Percentiles rank a stretch among this genome's conserved stretches.
These are phyloP conservation scores for Tetramorium parvispinum DNA, from an alignment of 1,140 invertebrate genomes.

Conservation along the genomic window DNA sequence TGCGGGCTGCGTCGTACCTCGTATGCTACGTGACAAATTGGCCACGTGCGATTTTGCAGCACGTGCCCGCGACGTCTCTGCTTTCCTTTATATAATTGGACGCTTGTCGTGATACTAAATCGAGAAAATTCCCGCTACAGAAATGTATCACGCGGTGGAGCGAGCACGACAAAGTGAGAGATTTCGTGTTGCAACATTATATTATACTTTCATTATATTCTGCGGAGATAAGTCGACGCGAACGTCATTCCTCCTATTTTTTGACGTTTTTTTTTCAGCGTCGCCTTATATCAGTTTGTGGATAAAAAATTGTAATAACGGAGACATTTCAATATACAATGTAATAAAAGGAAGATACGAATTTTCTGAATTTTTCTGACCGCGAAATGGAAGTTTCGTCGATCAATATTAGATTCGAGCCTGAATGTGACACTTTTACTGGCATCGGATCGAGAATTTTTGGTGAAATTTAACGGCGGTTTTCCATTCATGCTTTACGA, in stretches of 20 bases:
- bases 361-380: not conserved
- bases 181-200: not conserved
- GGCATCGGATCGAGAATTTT: not conserved
- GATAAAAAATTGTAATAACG: conserved; percentile 21
- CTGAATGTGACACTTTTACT: not conserved
- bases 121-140: not conserved
- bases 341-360: too few relatives aligned
- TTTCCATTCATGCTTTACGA: not conserved
- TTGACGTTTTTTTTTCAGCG: not conserved
- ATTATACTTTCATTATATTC: not conserved
- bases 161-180: not conserved
- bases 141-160: not conserved
- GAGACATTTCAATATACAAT: not conserved
- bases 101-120: conserved; percentile 25
- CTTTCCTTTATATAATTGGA: conserved; percentile 36
- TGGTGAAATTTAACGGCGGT: not conserved
- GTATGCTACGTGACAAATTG: conserved; percentile 31
- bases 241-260: not conserved
- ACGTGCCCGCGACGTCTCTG: conserved; percentile 27
- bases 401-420: not conserved
- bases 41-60: conserved; percentile 30
- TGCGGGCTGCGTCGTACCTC: too few relatives aligned
- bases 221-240: not conserved
- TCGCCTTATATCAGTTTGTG: not conserved
- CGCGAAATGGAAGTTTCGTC: not conserved